Base-by-base conservation (phyloP, 1,140 invertebrate species). In the Drosophila sechellia region DNA sequence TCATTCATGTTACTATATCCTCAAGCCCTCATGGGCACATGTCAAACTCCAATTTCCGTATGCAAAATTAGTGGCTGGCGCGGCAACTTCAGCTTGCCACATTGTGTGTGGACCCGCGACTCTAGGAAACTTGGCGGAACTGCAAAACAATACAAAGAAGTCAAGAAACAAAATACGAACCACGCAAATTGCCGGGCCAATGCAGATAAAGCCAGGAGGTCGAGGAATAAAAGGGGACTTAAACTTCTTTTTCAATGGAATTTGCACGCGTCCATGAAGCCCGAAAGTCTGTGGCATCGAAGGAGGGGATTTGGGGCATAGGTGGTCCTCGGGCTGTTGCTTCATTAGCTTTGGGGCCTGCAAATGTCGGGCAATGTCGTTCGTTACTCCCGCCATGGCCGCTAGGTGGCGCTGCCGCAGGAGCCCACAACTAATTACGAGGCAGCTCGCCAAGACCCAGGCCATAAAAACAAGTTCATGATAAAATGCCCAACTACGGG, bases 281-380 rank as follows among this genome's bases (percentile, higher is more conserved):
- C 61, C 17, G 27, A 52, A 59, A 46, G 49, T 52, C 15, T 5
- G 31, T 12, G 60, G 22, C 40, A 39, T n/a, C 46, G 56, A 50
- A 66, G 58, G 55, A 42, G 53, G 46, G 46, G 42, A 0, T 22
- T 22, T 22, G 20, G 20, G 20, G 2, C 20, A 22, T 64, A 65
- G 55, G 50, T 52, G 34, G 52, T 3, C 15, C n/a, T 10, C 4
- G 48, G 39, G 37, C 40, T 58, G 64, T 68, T 57, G 65, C 83
- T 86, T 86, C 84, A 83, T 81, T 86, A 87, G 83, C 74, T 77
- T 70, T 60, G 35, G 37, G 63, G 34, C 42, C 63, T 59, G 68
- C 45, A 66, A 86, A 90, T 81, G 75, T 86, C 85, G 85, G 78
- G 81, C 85, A 90, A 90, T 90, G 85, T 76, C 85, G 85, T 90